Evolutionary conservation across 2,888 invertebrate genomes (phyloP).

Genomic region (Rhimphoctona megacephalus): DNA sequence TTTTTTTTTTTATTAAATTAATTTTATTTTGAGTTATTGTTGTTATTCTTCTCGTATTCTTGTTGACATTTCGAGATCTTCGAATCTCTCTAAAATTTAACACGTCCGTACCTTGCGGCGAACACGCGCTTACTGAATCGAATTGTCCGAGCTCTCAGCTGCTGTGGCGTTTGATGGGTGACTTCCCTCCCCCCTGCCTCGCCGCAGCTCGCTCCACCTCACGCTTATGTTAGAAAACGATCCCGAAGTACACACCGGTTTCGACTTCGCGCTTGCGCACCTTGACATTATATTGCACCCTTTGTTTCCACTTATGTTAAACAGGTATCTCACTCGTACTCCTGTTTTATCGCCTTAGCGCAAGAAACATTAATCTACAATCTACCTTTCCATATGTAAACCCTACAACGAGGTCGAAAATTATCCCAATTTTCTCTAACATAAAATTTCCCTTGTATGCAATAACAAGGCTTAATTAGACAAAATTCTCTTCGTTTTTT

Average conservation of each 20-base stretch:
- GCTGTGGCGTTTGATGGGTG: conserved; percentile 70
- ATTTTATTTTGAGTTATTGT: neutral
- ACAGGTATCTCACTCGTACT: too few species aligned
- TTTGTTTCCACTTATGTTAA: conserved; percentile 3
- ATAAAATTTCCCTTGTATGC: too few species aligned
- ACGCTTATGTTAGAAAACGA: conserved; percentile 14
- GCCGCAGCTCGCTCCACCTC: neutral
- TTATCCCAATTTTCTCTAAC: too few species aligned
- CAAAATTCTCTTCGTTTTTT: too few species aligned
- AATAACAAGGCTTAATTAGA: too few species aligned
- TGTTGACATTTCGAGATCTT: conserved; percentile 7
- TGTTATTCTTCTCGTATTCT: neutral
- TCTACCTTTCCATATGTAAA: too few species aligned
- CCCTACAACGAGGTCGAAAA: too few species aligned
- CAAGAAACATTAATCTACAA: too few species aligned
- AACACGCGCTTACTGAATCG: conserved; percentile 69
- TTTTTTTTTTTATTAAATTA: neutral
- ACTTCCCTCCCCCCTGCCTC: conserved; percentile 43
- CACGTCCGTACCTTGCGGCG: conserved; percentile 56
- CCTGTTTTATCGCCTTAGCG: too few species aligned
- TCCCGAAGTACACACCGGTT: conserved; percentile 28
- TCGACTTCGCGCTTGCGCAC: conserved; percentile 2
- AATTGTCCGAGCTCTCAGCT: conserved; percentile 57
- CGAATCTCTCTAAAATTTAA: neutral
- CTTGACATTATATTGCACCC: neutral